These are phyloP conservation scores for Panzeria rudis DNA, from an alignment of 2,888 invertebrate species.

Conservation along the genomic window DNA sequence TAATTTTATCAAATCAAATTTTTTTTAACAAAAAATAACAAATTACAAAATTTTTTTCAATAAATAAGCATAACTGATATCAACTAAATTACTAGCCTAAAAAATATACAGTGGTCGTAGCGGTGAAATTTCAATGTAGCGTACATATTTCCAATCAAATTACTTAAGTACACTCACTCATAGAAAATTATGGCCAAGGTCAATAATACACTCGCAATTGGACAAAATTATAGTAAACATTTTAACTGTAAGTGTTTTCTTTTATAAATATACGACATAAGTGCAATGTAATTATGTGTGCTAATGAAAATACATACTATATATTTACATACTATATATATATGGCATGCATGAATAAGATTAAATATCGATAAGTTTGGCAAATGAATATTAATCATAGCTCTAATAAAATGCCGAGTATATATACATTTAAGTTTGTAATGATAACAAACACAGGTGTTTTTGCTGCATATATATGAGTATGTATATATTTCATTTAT, in stretches of 20 bases:
- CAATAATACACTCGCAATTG: neutral
- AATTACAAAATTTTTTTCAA: neutral
- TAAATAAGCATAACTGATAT: neutral
- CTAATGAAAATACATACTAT: no score
- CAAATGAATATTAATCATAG: conserved; percentile 49
- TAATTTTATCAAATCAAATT: conserved; percentile 27
- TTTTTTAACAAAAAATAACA: neutral
- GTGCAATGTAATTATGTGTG: neutral
- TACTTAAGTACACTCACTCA: neutral
- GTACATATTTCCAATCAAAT: neutral
- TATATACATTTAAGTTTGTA: neutral
- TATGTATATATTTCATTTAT: neutral
- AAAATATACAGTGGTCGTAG: neutral
- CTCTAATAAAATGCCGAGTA: conserved; percentile 1
- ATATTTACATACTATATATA: no score
- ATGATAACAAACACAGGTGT: conserved; percentile 17
- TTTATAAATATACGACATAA: neutral
- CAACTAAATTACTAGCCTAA: neutral
- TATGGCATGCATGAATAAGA: neutral
- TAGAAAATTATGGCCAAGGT: conserved; percentile 35
- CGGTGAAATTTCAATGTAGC: neutral
- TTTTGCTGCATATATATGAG: neutral
- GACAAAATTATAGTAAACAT: neutral
- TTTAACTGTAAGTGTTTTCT: neutral
- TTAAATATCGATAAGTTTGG: conserved; percentile 43